phyloP scores from a whole-genome alignment of 1,140 invertebrate genomes.

The Calephelis virginiensis region DNA sequence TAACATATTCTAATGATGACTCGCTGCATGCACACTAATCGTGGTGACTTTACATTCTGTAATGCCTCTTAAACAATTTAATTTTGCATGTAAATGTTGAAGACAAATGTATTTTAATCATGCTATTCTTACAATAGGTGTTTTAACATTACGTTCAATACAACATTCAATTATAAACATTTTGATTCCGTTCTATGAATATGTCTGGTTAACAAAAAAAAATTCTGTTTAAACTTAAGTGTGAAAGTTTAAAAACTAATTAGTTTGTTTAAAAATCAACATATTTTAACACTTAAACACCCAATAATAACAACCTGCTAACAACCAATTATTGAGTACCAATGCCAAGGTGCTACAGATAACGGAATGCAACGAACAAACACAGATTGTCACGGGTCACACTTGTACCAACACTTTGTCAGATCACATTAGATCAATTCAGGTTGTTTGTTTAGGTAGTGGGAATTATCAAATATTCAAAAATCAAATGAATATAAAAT shows the following conservation, averaged over 20 bases:
- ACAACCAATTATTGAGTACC: no score
- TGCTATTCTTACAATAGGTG: not conserved
- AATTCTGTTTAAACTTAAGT: no score
- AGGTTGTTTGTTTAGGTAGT: not conserved
- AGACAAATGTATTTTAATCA: not conserved
- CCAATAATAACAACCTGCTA: no score
- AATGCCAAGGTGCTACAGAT: not conserved
- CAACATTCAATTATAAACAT: no score
- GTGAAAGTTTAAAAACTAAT: no score
- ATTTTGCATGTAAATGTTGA: conserved; percentile 9
- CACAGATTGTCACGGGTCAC: not conserved
- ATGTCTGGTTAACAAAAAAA: no score
- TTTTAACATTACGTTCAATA: no score
- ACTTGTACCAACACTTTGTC: not conserved
- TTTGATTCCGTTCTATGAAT: no score
- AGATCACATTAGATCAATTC: not conserved
- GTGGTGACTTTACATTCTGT: conserved; percentile 29
- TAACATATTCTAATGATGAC: conserved; percentile 34
- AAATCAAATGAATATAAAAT: not conserved
- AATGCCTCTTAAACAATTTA: conserved; percentile 20
- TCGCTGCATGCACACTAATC: conserved; percentile 38
- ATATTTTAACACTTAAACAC: no score
- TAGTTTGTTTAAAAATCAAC: no score
- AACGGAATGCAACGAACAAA: conserved; percentile 6
- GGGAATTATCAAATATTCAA: not conserved